Evolutionary conservation across 1,140 invertebrate species (phyloP), one percentile per base, ranked within the genome.

Genomic region (Bombus consobrinus): DNA sequence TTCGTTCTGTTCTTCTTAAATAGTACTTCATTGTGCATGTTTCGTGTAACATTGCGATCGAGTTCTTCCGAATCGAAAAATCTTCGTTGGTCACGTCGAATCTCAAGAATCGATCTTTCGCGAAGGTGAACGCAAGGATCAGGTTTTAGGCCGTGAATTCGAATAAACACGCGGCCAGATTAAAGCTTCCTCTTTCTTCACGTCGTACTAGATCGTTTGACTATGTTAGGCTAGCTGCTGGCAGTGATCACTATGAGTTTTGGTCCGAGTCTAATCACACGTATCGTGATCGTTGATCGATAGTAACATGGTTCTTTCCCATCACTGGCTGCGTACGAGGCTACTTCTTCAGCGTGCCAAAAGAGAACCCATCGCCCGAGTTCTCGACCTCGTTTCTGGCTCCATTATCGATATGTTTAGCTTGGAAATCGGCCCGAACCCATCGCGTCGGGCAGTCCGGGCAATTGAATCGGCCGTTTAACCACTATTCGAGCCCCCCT

Each of bases 171-270:
- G 53, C 57, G 28, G 41, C 37, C 25, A 2, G 4, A 28, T 72
- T 72, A n/a, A 41, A 72, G 28, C 28, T 41, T n/a, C 41, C 39
- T n/a, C 39, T n/a, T 41, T 8, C 41, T 37, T 41, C 41, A 39
- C 13, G 9, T 28, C 59, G 62, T 53, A 68, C 62, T 83, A 83
- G 66, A 79, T 71, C 78, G 69, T 85, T 81, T 41, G 34, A 81
- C 79, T 81, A 85, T 41, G 32, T 89, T 89, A 89, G 72, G 85
- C 85, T 89, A 89, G 74, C 78, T 87, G 43, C 57, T 81, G 88
- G 88, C 88, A 89, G 88, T 89, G 88, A 57, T 83, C 71, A 83
- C 77, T 89, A 87, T 76, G 71, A 88, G 66, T 89, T 89, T 78
- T 89, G 88, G 88, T 89, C 88, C 88, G 80, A 81, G 66, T 89